phyloP scores from a whole-genome alignment of 2,113 vertebrate species.

The Elgaria multicarinata region DNA sequence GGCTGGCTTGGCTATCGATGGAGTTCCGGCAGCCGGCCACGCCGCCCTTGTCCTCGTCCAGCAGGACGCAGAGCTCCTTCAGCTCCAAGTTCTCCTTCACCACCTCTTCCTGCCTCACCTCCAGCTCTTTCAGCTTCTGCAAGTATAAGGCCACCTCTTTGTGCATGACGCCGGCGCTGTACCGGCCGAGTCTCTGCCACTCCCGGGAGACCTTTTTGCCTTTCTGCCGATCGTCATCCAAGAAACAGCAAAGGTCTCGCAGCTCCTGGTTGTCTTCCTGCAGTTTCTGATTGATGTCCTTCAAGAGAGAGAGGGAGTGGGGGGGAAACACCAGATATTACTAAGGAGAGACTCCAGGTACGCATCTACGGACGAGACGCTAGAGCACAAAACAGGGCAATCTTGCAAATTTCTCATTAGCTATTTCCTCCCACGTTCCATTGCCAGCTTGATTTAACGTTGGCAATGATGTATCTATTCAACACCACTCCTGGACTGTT shows the following conservation, averaged over 20 bases:
- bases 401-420: neutral
- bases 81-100: conserved; percentile 94
- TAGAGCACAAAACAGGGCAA: neutral
- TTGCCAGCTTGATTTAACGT: neutral
- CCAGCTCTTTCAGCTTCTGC: conserved; percentile 94
- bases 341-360: conserved; percentile 24
- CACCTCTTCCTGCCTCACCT: conserved; percentile 90
- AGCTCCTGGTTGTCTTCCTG: conserved; percentile 98
- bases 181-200: conserved; percentile 95
- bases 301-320: conserved; percentile 61
- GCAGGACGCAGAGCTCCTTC: conserved; percentile 92
- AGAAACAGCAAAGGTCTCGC: conserved; percentile 95
- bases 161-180: conserved; percentile 91
- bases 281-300: conserved; percentile 98
- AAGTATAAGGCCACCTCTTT: conserved; percentile 94
- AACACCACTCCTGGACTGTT: neutral
- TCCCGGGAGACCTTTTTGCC: conserved; percentile 94
- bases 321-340: neutral
- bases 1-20: conserved; percentile 91
- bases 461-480: neutral
- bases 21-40: conserved; percentile 87
- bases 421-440: too few relatives aligned
- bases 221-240: conserved; percentile 97
- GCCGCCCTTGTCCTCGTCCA: conserved; percentile 89
- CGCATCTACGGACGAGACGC: neutral